These are phyloP conservation scores for Donacobius atricapilla DNA, from an alignment of 2,113 vertebrate genomes.

Conservation along the genomic window DNA sequence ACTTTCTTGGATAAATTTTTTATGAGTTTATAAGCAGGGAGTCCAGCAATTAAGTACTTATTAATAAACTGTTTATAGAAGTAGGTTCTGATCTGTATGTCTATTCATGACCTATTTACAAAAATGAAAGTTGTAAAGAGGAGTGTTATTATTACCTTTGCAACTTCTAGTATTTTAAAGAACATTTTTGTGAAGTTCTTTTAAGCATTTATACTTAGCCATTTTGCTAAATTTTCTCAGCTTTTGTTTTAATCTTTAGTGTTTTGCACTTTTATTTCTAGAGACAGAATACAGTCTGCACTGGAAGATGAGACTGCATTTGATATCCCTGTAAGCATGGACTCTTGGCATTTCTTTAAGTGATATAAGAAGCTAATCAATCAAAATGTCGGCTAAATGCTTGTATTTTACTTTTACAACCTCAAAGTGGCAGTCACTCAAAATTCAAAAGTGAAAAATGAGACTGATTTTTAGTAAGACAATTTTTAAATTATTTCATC, in stretches of 20 bases:
- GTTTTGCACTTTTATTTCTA: conserved; percentile 50
- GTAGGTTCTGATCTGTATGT: not conserved
- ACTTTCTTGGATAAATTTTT: not conserved
- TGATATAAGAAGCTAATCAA: not conserved
- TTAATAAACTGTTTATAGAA: not conserved
- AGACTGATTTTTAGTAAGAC: not conserved
- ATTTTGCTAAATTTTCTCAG: not conserved
- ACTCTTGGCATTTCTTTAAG: not conserved
- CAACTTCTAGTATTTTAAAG: not conserved
- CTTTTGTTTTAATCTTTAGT: not conserved
- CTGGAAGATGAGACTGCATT: conserved; percentile 88
- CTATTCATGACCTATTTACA: not conserved
- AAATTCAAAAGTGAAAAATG: not conserved
- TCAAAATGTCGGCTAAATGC: not conserved
- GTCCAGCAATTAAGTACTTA: not conserved
- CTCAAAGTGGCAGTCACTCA: not conserved
- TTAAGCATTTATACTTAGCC: not conserved
- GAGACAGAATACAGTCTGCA: conserved; percentile 88
- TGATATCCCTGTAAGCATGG: conserved; percentile 83
- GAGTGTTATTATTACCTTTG: not conserved
- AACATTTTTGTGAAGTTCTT: not conserved
- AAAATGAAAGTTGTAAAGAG: not conserved
- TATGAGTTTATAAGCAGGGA: not conserved
- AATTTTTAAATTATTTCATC: not conserved
- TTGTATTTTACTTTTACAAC: not conserved